A percentile compares a stretch with the other conserved stretches of the same genome.
These are phyloP conservation scores for Florisuga fusca DNA, from an alignment of 2,797 vertebrate species.

Conservation along the genomic window DNA sequence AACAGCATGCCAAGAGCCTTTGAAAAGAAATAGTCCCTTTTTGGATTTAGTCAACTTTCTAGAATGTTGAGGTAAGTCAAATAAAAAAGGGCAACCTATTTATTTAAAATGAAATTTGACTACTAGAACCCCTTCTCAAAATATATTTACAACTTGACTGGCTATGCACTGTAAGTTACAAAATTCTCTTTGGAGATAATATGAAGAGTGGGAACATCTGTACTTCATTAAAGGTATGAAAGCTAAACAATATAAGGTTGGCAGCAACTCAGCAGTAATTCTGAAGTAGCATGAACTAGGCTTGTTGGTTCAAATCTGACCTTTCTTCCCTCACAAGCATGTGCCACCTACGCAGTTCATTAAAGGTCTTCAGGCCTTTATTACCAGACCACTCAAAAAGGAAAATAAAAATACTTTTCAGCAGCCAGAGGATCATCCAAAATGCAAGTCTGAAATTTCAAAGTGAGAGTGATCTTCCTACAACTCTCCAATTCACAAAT, in stretches of 20 bases:
- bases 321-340: constrained; percentile 4
- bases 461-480: constrained; percentile 29
- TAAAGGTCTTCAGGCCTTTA: background rate
- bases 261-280: constrained; percentile 51
- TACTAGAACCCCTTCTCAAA: background rate
- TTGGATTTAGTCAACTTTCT: constrained; percentile 63
- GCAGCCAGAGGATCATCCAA: constrained; percentile 15
- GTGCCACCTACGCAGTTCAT: background rate
- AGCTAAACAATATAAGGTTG: constrained; percentile 23
- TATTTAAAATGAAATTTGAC: constrained; percentile 3
- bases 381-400: background rate
- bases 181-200: background rate
- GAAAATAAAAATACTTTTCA: constrained; percentile 22
- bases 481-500: constrained; percentile 34
- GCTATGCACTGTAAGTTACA: background rate
- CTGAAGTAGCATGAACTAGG: constrained; percentile 10
- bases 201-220: constrained; percentile 23
- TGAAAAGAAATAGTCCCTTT: constrained; percentile 68
- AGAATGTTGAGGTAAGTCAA: constrained; percentile 30
- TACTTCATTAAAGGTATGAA: background rate
- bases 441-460: constrained; percentile 41
- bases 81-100: background rate
- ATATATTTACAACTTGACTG: background rate
- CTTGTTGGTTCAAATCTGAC: constrained; percentile 16
- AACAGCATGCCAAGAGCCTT: constrained; percentile 98